Conservation (phyloP, 2,113 vertebrate species). For the Leucosticte australis region DNA sequence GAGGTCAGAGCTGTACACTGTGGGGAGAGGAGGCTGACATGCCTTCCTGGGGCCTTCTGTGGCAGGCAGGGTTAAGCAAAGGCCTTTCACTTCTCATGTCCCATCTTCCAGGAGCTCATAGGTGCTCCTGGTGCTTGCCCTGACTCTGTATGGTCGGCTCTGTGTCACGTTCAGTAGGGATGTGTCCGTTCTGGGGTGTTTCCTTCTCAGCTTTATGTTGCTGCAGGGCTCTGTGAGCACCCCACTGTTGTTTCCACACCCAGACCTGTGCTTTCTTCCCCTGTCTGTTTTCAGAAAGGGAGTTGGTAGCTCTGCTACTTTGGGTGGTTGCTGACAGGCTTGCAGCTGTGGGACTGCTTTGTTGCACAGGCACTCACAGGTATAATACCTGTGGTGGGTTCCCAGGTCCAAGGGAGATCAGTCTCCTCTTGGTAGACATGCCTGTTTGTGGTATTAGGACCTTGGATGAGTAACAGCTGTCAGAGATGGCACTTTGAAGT, state of each 20-base stretch:
- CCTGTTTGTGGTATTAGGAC: not conserved
- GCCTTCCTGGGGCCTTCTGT: not conserved
- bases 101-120: not conserved
- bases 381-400: not conserved
- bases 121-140: not conserved
- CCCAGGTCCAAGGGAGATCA: not conserved
- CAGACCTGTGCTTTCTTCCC: not conserved
- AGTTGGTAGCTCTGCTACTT: not conserved
- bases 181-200: not conserved
- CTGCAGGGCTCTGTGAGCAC: rapidly evolving
- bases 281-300: not conserved
- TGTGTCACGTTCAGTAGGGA: rapidly evolving
- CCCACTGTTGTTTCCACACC: not conserved
- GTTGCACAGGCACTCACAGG: not conserved
- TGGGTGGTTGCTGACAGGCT: not conserved
- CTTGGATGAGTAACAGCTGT: not conserved
- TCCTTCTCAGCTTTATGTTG: not conserved
- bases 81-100: not conserved
- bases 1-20: not conserved
- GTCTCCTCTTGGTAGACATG: rapidly evolving
- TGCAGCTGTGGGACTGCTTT: not conserved
- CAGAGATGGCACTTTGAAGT: not conserved
- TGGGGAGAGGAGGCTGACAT: not conserved
- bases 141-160: rapidly evolving
- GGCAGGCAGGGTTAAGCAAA: not conserved